Evolutionary conservation across 1,140 invertebrate genomes (phyloP), one percentile per base, ranked within the genome.

Genomic region (Trissolcus basalis): DNA sequence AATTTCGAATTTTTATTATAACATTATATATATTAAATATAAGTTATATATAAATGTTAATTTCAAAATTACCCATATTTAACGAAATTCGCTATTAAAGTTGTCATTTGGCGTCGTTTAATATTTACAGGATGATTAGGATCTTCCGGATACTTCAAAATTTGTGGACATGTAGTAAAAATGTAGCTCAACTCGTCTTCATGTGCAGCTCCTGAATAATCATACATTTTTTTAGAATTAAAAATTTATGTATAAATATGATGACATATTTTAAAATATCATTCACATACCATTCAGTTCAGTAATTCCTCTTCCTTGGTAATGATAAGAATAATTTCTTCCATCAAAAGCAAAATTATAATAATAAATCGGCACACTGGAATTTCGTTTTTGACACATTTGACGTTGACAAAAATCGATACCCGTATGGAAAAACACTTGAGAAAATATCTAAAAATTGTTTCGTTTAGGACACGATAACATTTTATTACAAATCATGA

Each of bases 51-150:
- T 27, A 27, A 27, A 27, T 3, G 1, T 27, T 6, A 27, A 27
- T 3, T 27, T 3, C 19, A 3, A 27, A 27, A 27, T 27, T 27
- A 27, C 19, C 19, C 19, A 27, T 27, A 27, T 48, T 48, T 48
- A 0, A 48, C 16, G 10, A 48, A 48, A 19, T 48, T 48, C 0
- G 45, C 14, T 10, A 48, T 11, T n/a, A 48, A 19, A 12, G 6
- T 10, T 16, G 14, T 48, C 16, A 48, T 48, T 27, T 48, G 45
- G 1, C 45, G 14, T 9, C 45, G 3, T 19, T 48, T 48, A 19
- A 48, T 10, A 13, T 48, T 48, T 3, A 48, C 45, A 7, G 45
- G 45, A 48, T 48, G 14, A 19, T 27, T 48, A 12, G 45, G 16
- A 10, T 48, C 45, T 48, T 16, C 8, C 9, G 45, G 45, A 19